Percentiles rank a stretch among this genome's conserved stretches.
Evolutionary conservation across 2,113 vertebrate species (phyloP).

Genomic region (Ochotona curzoniae): DNA sequence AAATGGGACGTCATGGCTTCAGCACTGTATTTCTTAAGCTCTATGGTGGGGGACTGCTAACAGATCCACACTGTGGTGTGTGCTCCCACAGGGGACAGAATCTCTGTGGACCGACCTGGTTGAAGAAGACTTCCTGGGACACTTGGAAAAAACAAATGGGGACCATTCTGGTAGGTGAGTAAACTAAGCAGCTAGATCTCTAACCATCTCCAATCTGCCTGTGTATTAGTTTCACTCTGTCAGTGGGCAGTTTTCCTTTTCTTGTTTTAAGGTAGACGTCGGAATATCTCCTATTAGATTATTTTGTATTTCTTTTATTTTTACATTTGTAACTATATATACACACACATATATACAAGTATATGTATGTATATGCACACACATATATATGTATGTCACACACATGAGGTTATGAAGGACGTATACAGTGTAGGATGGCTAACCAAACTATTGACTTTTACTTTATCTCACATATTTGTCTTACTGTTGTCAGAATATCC

Average conservation of each 20-base stretch:
- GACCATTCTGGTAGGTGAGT: neutral
- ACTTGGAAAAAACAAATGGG: neutral
- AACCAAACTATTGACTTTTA: neutral
- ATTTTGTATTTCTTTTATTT: neutral
- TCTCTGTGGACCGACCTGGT: neutral
- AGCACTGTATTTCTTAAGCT: neutral
- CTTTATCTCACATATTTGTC: neutral
- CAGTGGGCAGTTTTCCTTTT: neutral
- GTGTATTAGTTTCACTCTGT: neutral
- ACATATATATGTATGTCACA: neutral
- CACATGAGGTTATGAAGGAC: neutral
- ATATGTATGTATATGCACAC: neutral
- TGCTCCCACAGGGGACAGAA: neutral
- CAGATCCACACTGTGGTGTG: neutral
- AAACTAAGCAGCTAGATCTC: neutral
- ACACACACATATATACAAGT: neutral
- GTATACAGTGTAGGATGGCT: neutral
- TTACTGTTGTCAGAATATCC: neutral
- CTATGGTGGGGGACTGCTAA: neutral
- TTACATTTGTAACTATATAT: neutral
- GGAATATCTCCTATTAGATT: neutral
- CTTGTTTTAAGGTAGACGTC: too few relatives aligned
- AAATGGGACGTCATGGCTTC: neutral
- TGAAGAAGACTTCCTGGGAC: neutral
- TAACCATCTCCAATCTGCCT: neutral